Evolutionary conservation across 2,797 vertebrate genomes (phyloP).

Genomic region (Enteromius viviparus): DNA sequence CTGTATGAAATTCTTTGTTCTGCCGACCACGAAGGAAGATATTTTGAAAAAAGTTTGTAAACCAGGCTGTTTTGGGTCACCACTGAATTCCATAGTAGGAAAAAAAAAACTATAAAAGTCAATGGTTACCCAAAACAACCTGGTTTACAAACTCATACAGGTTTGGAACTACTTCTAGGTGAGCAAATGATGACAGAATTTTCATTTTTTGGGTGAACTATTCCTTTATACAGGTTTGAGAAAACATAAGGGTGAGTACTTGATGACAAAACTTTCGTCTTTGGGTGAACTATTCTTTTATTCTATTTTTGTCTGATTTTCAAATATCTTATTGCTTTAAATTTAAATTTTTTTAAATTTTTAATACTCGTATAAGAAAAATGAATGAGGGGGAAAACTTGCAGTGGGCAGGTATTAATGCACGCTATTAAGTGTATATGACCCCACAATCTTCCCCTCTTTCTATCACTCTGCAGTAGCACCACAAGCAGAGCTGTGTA

Average conservation of each 20-base stretch:
- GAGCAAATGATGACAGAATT: no score
- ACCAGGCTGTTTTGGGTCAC: no score
- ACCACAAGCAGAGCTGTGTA: conserved; percentile 27
- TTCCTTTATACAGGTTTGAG: neutral
- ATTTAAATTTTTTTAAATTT: neutral
- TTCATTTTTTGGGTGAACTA: no score
- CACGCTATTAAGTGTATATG: neutral
- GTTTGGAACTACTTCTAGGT: no score
- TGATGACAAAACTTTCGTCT: neutral
- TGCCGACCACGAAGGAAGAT: no score
- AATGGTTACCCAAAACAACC: no score
- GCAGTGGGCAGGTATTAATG: neutral
- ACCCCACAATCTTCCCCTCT: neutral
- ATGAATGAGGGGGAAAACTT: neutral
- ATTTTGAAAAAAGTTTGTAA: no score
- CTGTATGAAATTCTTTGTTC: no score
- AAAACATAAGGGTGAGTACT: neutral
- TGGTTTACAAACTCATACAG: no score
- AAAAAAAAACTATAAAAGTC: no score
- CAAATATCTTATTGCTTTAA: neutral
- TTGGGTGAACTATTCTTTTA: no score
- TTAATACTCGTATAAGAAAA: neutral
- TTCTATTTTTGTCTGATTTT: neutral
- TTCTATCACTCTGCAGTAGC: conserved; percentile 32
- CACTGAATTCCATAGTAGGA: no score